A percentile compares a stretch with the other conserved stretches of the same genome.
Evolutionary conservation across 2,797 vertebrate species (phyloP).

Genomic region (Cebuella pygmaea): DNA sequence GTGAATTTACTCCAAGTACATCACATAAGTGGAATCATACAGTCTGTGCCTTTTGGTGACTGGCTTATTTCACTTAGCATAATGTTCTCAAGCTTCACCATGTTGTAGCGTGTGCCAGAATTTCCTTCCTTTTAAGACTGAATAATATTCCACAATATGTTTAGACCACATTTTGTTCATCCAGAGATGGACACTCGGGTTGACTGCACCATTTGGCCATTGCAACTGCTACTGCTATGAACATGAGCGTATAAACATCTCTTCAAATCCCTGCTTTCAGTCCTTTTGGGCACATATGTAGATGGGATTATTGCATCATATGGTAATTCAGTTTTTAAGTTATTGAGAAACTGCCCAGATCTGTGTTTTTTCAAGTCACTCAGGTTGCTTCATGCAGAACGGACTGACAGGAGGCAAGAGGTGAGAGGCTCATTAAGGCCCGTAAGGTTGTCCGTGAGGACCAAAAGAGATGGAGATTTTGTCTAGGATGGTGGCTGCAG

Average conservation of each 20-base stretch:
- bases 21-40: fast-evolving
- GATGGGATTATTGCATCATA: no score
- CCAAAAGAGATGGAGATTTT: not conserved
- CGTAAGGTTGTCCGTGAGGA: not conserved
- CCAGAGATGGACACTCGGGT: fast-evolving
- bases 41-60: no score
- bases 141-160: not conserved
- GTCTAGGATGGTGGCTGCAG: not conserved
- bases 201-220: not conserved
- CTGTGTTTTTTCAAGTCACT: not conserved
- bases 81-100: no score
- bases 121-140: not conserved
- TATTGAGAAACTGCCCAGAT: not conserved
- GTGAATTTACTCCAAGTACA: fast-evolving
- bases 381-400: not conserved
- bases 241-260: fast-evolving
- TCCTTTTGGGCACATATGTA: no score
- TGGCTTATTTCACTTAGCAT: no score
- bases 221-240: fast-evolving
- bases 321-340: not conserved
- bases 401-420: not conserved
- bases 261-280: not conserved
- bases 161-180: fast-evolving
- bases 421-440: not conserved
- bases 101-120: not conserved